phyloP scores from a whole-genome alignment of 2,888 invertebrate species.

The Notodonta dromedarius region DNA sequence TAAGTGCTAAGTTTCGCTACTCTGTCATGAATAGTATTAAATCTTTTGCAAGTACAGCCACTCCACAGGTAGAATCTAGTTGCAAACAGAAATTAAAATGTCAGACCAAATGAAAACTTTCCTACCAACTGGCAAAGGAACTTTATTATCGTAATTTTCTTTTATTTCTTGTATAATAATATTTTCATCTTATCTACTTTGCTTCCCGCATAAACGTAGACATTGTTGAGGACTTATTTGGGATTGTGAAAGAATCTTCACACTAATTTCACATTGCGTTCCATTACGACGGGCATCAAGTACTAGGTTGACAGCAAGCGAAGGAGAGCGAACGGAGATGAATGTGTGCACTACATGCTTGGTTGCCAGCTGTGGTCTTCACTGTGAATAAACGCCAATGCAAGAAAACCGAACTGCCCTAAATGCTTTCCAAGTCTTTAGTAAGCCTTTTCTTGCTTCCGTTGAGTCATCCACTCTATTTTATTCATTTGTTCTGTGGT shows the following conservation, averaged over 20 bases:
- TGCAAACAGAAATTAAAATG: conserved; percentile 5
- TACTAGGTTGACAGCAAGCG: neutral
- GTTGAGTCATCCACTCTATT: neutral
- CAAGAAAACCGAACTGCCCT: no score
- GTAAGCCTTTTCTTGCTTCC: no score
- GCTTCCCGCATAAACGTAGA: neutral
- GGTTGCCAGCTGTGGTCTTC: neutral
- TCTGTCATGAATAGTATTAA: neutral
- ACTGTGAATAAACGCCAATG: neutral
- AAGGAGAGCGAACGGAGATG: neutral
- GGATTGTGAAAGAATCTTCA: neutral
- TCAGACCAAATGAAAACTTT: conserved; percentile 2
- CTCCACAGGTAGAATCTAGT: conserved; percentile 3
- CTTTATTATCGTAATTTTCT: neutral
- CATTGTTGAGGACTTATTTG: neutral
- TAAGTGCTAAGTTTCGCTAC: neutral
- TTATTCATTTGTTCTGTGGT: neutral
- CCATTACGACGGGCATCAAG: neutral
- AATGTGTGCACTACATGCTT: neutral
- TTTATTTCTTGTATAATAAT: neutral
- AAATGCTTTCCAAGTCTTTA: no score
- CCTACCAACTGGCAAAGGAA: neutral
- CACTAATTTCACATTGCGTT: neutral
- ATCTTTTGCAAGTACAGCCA: neutral
- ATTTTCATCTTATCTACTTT: neutral